phyloP scores from a whole-genome alignment of 2,888 invertebrate species.

The Drosophila peninsularis region DNA sequence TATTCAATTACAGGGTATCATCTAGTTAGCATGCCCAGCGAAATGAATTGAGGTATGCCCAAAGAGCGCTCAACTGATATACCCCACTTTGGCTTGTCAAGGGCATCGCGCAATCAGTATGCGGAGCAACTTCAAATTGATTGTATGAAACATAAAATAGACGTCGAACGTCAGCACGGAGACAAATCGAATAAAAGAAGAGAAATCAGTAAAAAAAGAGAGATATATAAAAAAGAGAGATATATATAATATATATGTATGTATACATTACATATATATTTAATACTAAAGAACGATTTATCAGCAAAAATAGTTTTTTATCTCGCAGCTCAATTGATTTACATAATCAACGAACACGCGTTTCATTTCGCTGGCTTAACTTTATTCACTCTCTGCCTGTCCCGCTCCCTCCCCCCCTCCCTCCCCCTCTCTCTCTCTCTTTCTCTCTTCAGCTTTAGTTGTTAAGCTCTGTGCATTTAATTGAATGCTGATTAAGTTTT shows the following conservation, averaged over 20 bases:
- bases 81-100: background rate
- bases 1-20: no score
- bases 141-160: constrained; percentile 38
- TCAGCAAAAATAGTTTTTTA: constrained; percentile 69
- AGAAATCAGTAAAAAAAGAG: constrained; percentile 23
- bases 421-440: background rate
- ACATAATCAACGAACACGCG: constrained; percentile 73
- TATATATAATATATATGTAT: background rate
- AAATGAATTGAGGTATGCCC: background rate
- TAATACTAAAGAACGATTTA: constrained; percentile 66
- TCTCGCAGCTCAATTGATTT: constrained; percentile 72
- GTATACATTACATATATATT: constrained; percentile 7
- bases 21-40: no score
- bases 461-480: constrained; percentile 63
- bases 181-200: constrained; percentile 22
- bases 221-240: constrained; percentile 13
- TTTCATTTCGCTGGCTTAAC: constrained; percentile 30
- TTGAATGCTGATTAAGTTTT: constrained; percentile 79
- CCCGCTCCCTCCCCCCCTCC: background rate
- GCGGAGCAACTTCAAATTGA: constrained; percentile 3
- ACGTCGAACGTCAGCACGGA: constrained; percentile 7
- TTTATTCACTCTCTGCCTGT: constrained; percentile 1
- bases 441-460: constrained; percentile 6
- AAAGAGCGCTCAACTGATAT: background rate
- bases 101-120: constrained; percentile 2